Evolutionary conservation across 2,888 invertebrate species (phyloP).

Genomic region (Hydropsyche betteni): DNA sequence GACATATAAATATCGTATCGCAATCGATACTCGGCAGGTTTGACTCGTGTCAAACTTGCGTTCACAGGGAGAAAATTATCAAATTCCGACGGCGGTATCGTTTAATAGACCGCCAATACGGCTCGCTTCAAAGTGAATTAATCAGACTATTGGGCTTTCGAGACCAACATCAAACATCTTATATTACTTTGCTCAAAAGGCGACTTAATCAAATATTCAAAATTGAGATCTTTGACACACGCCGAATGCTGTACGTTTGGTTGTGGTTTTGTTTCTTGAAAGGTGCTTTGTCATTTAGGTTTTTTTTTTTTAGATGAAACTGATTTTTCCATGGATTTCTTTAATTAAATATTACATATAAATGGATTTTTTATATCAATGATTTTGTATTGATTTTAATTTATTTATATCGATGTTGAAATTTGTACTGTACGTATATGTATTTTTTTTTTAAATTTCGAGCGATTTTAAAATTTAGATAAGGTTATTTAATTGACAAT

Average conservation of each 20-base stretch:
- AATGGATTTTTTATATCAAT: no score
- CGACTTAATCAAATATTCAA: constrained; percentile 26
- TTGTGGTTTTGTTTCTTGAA: no score
- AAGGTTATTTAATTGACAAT: no score
- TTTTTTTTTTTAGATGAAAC: no score
- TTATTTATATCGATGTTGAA: no score
- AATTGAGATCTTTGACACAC: constrained; percentile 17
- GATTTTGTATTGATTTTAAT: no score
- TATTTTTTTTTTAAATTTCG: no score
- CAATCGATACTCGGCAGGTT: constrained; percentile 2
- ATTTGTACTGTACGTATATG: no score
- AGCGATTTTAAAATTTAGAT: no score
- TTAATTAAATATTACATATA: no score
- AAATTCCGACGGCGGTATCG: constrained; percentile 11
- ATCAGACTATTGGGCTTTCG: constrained; percentile 25
- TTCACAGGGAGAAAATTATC: not conserved
- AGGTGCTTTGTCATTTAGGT: no score
- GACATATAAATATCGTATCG: not conserved
- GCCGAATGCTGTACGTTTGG: not conserved
- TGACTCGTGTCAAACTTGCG: not conserved
- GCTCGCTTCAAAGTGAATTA: constrained; percentile 18
- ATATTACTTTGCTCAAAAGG: constrained; percentile 22
- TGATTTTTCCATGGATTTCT: no score
- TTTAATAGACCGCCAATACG: constrained; percentile 28
- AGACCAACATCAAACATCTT: constrained; percentile 31